A percentile compares a stretch with the other conserved stretches of the same genome.
phyloP scores from a whole-genome alignment of 2,888 invertebrate species.

The Heliconius cydno region DNA sequence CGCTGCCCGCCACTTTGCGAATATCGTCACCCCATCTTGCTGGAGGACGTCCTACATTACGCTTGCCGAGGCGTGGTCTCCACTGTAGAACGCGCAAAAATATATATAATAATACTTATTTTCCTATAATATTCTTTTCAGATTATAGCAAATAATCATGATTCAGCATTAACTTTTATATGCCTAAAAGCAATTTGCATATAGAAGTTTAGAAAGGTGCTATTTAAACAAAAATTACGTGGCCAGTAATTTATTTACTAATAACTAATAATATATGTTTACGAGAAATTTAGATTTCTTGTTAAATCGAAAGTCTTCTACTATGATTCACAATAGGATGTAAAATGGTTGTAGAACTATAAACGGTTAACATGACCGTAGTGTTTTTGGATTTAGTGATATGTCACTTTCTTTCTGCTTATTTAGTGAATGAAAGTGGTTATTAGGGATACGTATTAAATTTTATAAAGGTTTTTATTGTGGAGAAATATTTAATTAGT shows the following conservation, averaged over 20 bases:
- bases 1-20: too few species aligned
- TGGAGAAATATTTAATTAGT: neutral
- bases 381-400: neutral
- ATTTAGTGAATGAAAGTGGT: neutral
- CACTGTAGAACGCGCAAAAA: too few species aligned
- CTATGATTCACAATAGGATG: slow-evolving; percentile 31
- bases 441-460: neutral
- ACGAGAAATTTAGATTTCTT: slow-evolving; percentile 31
- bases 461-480: neutral
- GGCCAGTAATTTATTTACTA: slow-evolving; percentile 42
- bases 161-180: slow-evolving; percentile 36
- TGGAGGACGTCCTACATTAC: too few species aligned
- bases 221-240: too few species aligned
- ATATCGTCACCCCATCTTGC: too few species aligned
- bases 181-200: slow-evolving; percentile 39
- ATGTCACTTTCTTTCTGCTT: neutral
- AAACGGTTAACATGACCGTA: neutral
- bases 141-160: slow-evolving; percentile 28
- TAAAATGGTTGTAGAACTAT: slow-evolving; percentile 7
- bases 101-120: too few species aligned
- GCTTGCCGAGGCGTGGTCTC: too few species aligned
- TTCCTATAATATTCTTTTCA: neutral
- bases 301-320: slow-evolving; percentile 38
- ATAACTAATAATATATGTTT: slow-evolving; percentile 43
- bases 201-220: slow-evolving; percentile 44